These are phyloP conservation scores for Esox masquinongy DNA, from an alignment of 2,797 vertebrate genomes.

Conservation along the genomic window DNA sequence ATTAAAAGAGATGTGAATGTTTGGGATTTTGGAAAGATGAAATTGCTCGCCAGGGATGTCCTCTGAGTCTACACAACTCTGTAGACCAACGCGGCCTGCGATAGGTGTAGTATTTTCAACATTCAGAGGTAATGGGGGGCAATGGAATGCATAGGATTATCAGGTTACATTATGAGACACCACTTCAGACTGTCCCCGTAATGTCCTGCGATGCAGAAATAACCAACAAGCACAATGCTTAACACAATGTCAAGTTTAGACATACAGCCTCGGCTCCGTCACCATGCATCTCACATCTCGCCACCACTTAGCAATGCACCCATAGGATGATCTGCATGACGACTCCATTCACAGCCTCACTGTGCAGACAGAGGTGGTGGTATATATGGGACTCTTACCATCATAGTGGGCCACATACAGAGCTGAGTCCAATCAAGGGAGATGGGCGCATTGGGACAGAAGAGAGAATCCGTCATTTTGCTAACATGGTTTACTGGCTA, in stretches of 20 bases:
- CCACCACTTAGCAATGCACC: background rate
- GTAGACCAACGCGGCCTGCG: background rate
- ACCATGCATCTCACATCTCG: background rate
- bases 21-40: background rate
- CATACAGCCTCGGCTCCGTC: background rate
- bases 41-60: background rate
- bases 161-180: background rate
- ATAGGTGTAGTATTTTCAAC: background rate
- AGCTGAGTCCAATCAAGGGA: conserved; percentile 74
- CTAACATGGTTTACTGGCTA: background rate
- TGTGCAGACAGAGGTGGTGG: background rate
- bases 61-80: background rate
- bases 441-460: conserved; percentile 67
- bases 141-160: background rate
- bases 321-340: conserved; percentile 1
- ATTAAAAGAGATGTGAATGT: background rate
- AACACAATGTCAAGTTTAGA: background rate
- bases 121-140: background rate
- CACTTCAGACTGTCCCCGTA: background rate
- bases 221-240: background rate
- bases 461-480: conserved; percentile 20
- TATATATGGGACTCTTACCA: conserved; percentile 70
- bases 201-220: background rate
- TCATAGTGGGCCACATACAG: conserved; percentile 85
- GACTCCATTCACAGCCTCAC: conserved; percentile 1